These are phyloP conservation scores for Acromyrmex heyeri DNA, from an alignment of 1,140 invertebrate genomes.

Conservation along the genomic window DNA sequence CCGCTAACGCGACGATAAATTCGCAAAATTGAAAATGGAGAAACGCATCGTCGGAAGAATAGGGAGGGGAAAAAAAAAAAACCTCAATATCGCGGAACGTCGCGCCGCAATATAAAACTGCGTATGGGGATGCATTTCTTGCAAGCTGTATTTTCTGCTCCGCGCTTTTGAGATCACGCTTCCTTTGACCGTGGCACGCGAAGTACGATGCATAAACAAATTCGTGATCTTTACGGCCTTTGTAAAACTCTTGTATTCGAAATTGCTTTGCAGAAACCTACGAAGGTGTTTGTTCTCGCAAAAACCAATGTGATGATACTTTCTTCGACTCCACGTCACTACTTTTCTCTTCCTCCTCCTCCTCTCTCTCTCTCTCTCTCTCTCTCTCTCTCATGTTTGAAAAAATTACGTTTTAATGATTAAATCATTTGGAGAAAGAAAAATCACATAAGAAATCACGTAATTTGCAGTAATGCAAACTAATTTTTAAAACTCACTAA, in stretches of 20 bases:
- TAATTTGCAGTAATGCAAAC: conserved; percentile 18
- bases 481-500: conserved; percentile 46
- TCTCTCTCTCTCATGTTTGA: background rate
- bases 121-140: background rate
- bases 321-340: background rate
- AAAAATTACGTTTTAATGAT: background rate
- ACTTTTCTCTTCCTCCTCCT: background rate
- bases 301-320: background rate
- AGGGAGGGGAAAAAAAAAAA: background rate
- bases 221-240: background rate
- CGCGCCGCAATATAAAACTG: conserved; percentile 13
- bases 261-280: background rate
- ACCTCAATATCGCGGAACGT: background rate
- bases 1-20: conserved; percentile 39
- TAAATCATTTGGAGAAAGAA: conserved; percentile 2
- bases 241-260: conserved; percentile 3
- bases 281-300: background rate
- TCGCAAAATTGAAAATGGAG: conserved; percentile 42
- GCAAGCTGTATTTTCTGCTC: conserved; percentile 17
- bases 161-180: background rate
- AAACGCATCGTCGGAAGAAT: too few relatives aligned
- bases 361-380: background rate
- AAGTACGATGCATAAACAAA: background rate
- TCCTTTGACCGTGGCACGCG: background rate
- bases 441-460: background rate